Evolutionary conservation across 2,113 vertebrate genomes (phyloP).

Genomic region (Apodemus sylvaticus): DNA sequence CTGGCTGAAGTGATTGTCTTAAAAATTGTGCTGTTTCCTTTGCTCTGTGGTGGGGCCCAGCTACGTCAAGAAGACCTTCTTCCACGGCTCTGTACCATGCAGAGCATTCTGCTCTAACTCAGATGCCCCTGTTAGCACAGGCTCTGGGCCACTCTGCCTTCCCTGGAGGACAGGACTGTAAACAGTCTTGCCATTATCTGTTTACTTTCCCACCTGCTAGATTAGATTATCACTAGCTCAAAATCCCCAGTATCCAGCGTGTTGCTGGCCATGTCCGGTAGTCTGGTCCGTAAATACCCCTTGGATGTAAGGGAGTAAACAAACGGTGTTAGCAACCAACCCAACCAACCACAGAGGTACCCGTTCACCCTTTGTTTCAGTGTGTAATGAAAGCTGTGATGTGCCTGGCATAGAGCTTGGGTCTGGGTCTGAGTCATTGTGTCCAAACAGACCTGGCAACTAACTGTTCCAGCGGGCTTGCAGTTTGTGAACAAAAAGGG

Average conservation of each 20-base stretch:
- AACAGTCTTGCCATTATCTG: conserved; percentile 22
- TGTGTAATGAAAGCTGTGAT: background rate
- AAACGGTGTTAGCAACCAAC: background rate
- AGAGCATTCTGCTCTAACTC: background rate
- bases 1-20: background rate
- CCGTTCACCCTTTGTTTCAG: background rate
- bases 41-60: background rate
- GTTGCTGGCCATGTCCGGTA: background rate
- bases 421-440: background rate
- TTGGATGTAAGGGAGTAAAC: background rate
- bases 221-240: conserved; percentile 1
- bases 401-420: background rate
- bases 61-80: background rate
- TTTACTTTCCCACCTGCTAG: background rate
- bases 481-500: background rate
- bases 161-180: background rate
- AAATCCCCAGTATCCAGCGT: background rate
- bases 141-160: background rate
- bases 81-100: background rate
- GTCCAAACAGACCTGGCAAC: background rate
- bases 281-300: background rate
- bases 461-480: background rate
- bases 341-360: background rate
- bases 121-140: background rate
- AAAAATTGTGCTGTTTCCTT: background rate